A percentile compares a stretch with the other conserved stretches of the same genome.
Evolutionary conservation across 2,888 invertebrate species (phyloP).

Genomic region (Liposcelis brunnea): DNA sequence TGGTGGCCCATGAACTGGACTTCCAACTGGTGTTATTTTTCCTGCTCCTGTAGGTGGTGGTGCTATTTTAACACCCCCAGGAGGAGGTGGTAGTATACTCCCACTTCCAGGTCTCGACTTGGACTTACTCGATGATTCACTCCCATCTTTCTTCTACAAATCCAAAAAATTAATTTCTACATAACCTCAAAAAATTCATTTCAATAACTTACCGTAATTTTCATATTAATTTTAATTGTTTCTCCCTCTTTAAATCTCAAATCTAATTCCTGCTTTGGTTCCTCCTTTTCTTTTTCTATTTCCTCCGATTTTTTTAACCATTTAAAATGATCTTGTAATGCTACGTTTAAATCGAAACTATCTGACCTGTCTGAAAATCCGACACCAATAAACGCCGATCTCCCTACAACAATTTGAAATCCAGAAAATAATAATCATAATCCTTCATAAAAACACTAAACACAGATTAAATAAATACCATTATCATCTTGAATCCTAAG

Average conservation of each 20-base stretch:
- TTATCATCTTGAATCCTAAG: constrained; percentile 86
- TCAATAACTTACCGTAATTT: constrained; percentile 58
- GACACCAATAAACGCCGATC: constrained; percentile 87
- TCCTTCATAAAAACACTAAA: constrained; percentile 3
- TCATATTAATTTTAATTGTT: constrained; percentile 98
- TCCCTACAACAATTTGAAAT: constrained; percentile 30
- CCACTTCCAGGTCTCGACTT: constrained; percentile 39
- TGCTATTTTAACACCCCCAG: constrained; percentile 57
- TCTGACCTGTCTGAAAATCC: constrained; percentile 97
- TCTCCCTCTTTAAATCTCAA: constrained; percentile 98
- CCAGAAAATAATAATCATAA: constrained; percentile 9
- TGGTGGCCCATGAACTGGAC: constrained; percentile 28
- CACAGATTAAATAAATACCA: constrained; percentile 21
- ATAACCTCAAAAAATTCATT: not conserved
- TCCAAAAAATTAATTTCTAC: constrained; percentile 11
- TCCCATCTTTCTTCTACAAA: constrained; percentile 70
- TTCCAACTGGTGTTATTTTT: constrained; percentile 61
- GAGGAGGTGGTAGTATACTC: constrained; percentile 62
- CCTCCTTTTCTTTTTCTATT: constrained; percentile 45
- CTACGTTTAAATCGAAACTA: constrained; percentile 97
- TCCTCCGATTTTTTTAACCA: constrained; percentile 71
- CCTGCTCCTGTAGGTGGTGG: constrained; percentile 49
- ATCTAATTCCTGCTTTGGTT: constrained; percentile 67
- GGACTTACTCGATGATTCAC: constrained; percentile 48
- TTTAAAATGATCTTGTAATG: constrained; percentile 96